A percentile compares a stretch with the other conserved stretches of the same genome.
phyloP scores from a whole-genome alignment of 2,113 vertebrate genomes.

The Cathartes aura region DNA sequence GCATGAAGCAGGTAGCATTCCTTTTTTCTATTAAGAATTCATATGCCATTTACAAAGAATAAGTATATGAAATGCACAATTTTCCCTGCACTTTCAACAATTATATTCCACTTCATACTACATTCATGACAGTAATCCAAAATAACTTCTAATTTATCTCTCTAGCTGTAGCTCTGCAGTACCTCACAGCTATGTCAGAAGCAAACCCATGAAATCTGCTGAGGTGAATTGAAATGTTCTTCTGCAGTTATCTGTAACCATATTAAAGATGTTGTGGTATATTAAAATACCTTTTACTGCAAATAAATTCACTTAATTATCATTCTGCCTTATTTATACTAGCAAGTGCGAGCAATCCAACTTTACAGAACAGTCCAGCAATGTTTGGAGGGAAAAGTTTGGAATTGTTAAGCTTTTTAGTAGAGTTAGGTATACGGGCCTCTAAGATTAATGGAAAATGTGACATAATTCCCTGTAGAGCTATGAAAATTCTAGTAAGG shows the following conservation, averaged over 20 bases:
- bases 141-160: background rate
- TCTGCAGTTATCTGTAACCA: background rate
- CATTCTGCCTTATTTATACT: background rate
- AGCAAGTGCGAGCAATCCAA: background rate
- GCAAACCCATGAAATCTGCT: background rate
- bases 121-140: background rate
- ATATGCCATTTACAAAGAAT: background rate
- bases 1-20: background rate
- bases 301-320: slow-evolving; percentile 26
- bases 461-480: background rate
- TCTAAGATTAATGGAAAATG: background rate
- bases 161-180: background rate
- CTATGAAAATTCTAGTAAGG: background rate
- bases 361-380: background rate
- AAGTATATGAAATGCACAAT: background rate
- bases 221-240: background rate
- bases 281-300: background rate
- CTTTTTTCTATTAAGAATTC: background rate
- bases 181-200: background rate
- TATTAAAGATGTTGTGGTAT: background rate
- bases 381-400: background rate
- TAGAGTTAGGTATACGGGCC: background rate
- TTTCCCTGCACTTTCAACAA: background rate
- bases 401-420: background rate
- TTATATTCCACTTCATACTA: background rate